Evolutionary conservation across 53 echinoderm and acorn worm genomes (phyloP).

Genomic region (Henricia sp.): DNA sequence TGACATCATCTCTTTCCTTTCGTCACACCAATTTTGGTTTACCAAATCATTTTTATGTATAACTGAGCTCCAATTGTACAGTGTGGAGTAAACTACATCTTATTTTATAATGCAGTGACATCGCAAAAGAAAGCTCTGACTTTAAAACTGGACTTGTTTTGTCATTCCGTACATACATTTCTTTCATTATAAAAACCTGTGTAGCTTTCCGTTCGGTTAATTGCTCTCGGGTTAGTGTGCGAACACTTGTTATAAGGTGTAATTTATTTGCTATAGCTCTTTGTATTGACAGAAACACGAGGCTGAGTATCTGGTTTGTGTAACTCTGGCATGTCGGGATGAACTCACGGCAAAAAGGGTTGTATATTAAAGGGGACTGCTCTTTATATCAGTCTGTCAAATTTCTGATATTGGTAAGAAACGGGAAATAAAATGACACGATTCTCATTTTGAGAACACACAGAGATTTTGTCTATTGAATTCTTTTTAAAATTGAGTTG

Average conservation of each 20-base stretch:
- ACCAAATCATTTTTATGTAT: too few relatives aligned
- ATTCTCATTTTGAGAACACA: neutral
- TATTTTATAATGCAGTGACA: too few relatives aligned
- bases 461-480: too few relatives aligned
- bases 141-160: neutral
- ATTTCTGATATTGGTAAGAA: constrained; percentile 2
- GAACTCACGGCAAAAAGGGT: constrained; percentile 20
- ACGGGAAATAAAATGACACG: constrained; percentile 51
- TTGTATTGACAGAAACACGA: constrained; percentile 55
- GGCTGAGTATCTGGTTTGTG: constrained; percentile 55
- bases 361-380: constrained; percentile 11
- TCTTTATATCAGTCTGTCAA: constrained; percentile 27
- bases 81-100: too few relatives aligned
- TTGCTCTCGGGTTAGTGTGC: constrained; percentile 23
- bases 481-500: too few relatives aligned
- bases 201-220: constrained; percentile 20
- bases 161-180: neutral
- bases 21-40: too few relatives aligned
- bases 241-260: constrained; percentile 43
- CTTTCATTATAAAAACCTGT: constrained; percentile 19
- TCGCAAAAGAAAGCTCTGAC: neutral
- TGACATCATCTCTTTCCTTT: neutral
- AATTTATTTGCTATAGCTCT: constrained; percentile 52
- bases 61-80: too few relatives aligned
- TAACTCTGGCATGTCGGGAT: constrained; percentile 39